Percentiles rank a stretch among this genome's conserved stretches.
These are phyloP conservation scores for Microplitis deprimator DNA, from an alignment of 2,888 invertebrate species.

Conservation along the genomic window DNA sequence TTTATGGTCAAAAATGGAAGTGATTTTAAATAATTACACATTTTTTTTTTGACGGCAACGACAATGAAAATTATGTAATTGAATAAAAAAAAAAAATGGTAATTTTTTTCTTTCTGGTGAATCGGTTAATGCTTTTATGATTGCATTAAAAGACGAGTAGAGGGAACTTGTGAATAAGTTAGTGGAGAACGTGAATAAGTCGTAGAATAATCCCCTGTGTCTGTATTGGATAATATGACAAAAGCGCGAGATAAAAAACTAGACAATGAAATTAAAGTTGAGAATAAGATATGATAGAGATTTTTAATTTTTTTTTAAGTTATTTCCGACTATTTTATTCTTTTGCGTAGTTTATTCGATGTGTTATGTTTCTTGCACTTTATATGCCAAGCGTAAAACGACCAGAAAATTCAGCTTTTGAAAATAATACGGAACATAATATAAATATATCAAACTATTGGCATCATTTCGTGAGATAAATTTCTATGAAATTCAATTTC, in stretches of 20 bases:
- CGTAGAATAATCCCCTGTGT: neutral
- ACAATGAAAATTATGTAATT: no score
- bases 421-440: neutral
- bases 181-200: neutral
- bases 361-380: neutral
- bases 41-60: no score
- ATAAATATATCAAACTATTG: conserved; percentile 3
- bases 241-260: neutral
- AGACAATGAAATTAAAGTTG: neutral
- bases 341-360: neutral
- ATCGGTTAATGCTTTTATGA: no score
- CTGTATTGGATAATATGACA: neutral
- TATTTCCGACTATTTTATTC: conserved; percentile 4
- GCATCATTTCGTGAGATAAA: conserved; percentile 18
- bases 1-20: no score
- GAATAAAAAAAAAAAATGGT: no score
- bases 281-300: neutral
- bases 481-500: no score
- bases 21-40: no score
- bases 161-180: no score
- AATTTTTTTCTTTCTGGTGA: no score
- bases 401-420: conserved; percentile 30
- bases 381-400: conserved; percentile 30
- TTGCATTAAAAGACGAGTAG: no score
- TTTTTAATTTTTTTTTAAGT: neutral